Conservation (phyloP, 2,797 vertebrate species). For the Leptoclinus maculatus region DNA sequence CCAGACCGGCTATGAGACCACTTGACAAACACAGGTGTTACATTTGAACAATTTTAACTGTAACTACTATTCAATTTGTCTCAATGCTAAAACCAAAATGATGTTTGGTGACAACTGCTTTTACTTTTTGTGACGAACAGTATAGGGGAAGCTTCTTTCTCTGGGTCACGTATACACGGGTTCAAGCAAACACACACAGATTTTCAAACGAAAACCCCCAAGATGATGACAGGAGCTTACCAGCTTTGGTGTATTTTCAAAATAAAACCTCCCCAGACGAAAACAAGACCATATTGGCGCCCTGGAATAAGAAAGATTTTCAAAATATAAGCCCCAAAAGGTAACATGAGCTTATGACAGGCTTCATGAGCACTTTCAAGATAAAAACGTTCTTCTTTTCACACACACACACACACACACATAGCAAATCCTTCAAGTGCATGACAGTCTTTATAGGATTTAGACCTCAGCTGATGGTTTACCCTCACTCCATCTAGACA, state of each 20-base stretch:
- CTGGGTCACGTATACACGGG: background rate
- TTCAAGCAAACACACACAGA: background rate
- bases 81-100: background rate
- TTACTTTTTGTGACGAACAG: background rate
- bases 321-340: slow-evolving; percentile 6
- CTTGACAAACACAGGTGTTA: background rate
- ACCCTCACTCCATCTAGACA: background rate
- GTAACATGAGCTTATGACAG: background rate
- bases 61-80: background rate
- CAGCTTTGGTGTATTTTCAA: background rate
- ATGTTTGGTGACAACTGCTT: background rate
- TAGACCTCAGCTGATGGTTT: background rate
- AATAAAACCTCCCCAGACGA: background rate
- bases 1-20: background rate
- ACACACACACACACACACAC: background rate
- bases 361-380: background rate
- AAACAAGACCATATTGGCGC: background rate
- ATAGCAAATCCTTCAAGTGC: background rate
- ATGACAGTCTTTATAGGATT: background rate
- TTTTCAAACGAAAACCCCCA: background rate
- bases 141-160: background rate
- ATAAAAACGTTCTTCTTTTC: background rate
- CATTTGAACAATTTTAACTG: background rate
- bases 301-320: background rate
- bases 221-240: background rate